Evolutionary conservation across 2,797 vertebrate genomes (phyloP).

Genomic region (Gorsachius magnificus): DNA sequence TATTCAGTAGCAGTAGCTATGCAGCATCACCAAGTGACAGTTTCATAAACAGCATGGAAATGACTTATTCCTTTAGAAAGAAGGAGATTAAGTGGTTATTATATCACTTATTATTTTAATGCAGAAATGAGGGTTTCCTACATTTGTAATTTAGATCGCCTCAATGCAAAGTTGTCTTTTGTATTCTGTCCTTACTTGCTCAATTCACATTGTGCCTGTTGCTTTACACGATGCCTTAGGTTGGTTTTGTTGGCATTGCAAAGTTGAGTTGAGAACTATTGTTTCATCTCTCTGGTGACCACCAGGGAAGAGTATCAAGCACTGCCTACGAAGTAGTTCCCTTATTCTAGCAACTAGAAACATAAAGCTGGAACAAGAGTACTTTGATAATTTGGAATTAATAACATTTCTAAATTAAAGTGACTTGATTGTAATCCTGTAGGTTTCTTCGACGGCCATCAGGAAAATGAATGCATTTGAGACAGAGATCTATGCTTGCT

Average conservation of each 20-base stretch:
- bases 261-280: not conserved
- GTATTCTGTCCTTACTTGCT: not conserved
- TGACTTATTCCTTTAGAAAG: not conserved
- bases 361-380: not conserved
- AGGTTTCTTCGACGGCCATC: not conserved
- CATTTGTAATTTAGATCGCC: not conserved
- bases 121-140: not conserved
- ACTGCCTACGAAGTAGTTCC: not conserved
- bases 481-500: not conserved
- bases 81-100: not conserved
- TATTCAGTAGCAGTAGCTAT: not conserved
- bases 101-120: constrained; percentile 20
- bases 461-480: not conserved
- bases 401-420: not conserved
- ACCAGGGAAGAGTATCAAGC: not conserved
- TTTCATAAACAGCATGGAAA: not conserved
- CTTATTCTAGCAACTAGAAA: not conserved
- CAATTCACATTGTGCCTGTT: not conserved
- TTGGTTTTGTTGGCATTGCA: not conserved
- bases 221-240: not conserved
- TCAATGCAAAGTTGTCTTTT: not conserved
- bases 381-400: not conserved
- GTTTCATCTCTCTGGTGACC: not conserved
- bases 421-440: not conserved
- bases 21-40: not conserved